Base-by-base conservation (phyloP, 2,113 vertebrate genomes). In the Condylura cristata region DNA sequence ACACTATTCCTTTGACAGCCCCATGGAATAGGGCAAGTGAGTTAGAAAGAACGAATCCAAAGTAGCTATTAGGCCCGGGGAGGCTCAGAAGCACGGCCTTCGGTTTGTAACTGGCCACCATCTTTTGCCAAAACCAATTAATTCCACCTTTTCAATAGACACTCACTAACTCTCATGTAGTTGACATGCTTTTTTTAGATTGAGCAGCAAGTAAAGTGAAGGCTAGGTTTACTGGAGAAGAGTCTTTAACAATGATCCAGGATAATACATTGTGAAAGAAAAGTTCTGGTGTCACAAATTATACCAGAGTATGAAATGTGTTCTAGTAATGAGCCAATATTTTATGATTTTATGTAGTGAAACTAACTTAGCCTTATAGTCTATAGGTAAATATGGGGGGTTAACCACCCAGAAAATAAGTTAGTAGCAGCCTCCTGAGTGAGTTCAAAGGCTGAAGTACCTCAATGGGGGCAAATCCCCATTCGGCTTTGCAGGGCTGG, bases 1-100 rank as follows among this genome's bases (percentile, higher is more conserved):
- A 97, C 95, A 97, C 91, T 96, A 91, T 94, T 95, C 91, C 70
- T 97, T 96, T 97, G 95, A 97, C 56, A 74, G 74, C 28, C 56
- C 82, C 28, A 65, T 3, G 16, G 90, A 80, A 53, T 10, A 22
- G 92, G 78, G 79, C 71, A 65, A 75, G 66, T 26, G 46, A 92
- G 22, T 91, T 26, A 93, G 79, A 80, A 80, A 91, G 1, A 61
- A 65, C 80, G 70, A 74, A 63, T 70, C 76, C 78, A 68, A 53
- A 41, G 44, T 80, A 60, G 17, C 34, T 79, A 34, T 41, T n/a
- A n/a, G 2, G 72, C 37, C 66, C 44, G 3, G 32, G 46, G 65
- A 90, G 51, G 30, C 58, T 34, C n/a, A 32, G 41, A 44, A 68
- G 41, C 1, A 6, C 5, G 66, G 75, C 24, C 9, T 63, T 65